phyloP scores from a whole-genome alignment of 2,888 invertebrate species.

The Pristionchus mayeri region DNA sequence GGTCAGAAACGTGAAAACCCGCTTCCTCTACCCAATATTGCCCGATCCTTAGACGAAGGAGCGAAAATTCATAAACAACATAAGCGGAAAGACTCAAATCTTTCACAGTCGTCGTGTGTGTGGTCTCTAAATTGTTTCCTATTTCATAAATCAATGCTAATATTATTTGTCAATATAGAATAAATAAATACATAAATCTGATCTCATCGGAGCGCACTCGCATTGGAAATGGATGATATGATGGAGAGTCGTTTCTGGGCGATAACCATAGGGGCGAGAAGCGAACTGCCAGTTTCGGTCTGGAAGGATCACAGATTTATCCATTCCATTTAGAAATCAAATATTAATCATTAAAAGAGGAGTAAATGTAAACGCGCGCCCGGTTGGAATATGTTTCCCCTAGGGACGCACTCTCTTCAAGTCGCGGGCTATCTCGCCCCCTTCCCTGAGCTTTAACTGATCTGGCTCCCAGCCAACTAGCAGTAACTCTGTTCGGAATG shows the following conservation, averaged over 20 bases:
- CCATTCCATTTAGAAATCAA: constrained; percentile 10
- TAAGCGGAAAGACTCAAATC: constrained; percentile 16
- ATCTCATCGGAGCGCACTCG: constrained; percentile 42
- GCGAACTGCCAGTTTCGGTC: constrained; percentile 24
- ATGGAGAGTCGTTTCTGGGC: constrained; percentile 48
- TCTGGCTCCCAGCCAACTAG: too few species aligned
- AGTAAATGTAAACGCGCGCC: too few species aligned
- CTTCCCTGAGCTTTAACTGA: too few species aligned
- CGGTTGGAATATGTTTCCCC: too few species aligned
- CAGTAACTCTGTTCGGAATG: too few species aligned
- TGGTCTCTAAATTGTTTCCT: constrained; percentile 37
- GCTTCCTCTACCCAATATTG: not conserved
- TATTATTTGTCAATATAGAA: constrained; percentile 45
- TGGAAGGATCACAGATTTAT: constrained; percentile 1
- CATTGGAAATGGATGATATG: constrained; percentile 48
- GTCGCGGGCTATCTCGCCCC: too few species aligned
- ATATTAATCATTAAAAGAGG: not conserved
- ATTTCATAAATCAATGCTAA: not conserved
- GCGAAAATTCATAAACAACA: not conserved
- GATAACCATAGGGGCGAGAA: constrained; percentile 26
- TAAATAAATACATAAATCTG: not conserved
- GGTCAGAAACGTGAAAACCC: not conserved
- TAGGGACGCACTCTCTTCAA: too few species aligned
- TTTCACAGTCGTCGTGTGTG: constrained; percentile 5
- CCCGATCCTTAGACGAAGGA: too few species aligned